A percentile compares a stretch with the other conserved stretches of the same genome.
Evolutionary conservation across 2,888 invertebrate species (phyloP).

Genomic region (Euplexia lucipara): DNA sequence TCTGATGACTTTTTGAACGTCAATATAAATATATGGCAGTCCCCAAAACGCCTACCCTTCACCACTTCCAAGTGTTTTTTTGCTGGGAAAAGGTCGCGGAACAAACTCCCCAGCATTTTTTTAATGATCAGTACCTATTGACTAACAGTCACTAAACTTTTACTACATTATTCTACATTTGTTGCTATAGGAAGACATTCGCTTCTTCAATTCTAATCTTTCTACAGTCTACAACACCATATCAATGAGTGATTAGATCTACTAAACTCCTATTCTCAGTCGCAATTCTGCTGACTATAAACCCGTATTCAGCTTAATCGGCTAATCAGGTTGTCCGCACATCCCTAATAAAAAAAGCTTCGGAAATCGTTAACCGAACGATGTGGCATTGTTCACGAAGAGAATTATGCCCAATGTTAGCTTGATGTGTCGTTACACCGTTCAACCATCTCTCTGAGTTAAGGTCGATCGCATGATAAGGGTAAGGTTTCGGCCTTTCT

Average conservation of each 20-base stretch:
- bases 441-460: conserved; percentile 62
- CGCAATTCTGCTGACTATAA: conserved; percentile 71
- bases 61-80: too few relatives aligned
- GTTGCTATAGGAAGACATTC: neutral
- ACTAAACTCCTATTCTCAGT: conserved; percentile 17
- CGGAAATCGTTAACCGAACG: conserved; percentile 73
- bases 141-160: too few relatives aligned
- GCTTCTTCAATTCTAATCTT: neutral
- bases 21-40: too few relatives aligned
- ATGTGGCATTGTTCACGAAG: conserved; percentile 75
- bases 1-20: too few relatives aligned
- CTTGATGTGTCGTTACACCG: conserved; percentile 68
- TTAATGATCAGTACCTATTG: too few relatives aligned
- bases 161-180: too few relatives aligned
- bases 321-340: conserved; percentile 54
- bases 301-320: conserved; percentile 54
- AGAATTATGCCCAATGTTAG: conserved; percentile 79
- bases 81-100: too few relatives aligned
- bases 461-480: conserved; percentile 58
- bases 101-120: too few relatives aligned
- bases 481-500: conserved; percentile 59
- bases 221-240: conserved; percentile 6
- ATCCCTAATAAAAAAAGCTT: conserved; percentile 56
- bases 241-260: conserved; percentile 26
- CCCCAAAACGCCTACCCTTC: too few relatives aligned